Evolutionary conservation across 2,797 vertebrate genomes (phyloP), one percentile per base, ranked within the genome.

Genomic region (Nothura maculosa): DNA sequence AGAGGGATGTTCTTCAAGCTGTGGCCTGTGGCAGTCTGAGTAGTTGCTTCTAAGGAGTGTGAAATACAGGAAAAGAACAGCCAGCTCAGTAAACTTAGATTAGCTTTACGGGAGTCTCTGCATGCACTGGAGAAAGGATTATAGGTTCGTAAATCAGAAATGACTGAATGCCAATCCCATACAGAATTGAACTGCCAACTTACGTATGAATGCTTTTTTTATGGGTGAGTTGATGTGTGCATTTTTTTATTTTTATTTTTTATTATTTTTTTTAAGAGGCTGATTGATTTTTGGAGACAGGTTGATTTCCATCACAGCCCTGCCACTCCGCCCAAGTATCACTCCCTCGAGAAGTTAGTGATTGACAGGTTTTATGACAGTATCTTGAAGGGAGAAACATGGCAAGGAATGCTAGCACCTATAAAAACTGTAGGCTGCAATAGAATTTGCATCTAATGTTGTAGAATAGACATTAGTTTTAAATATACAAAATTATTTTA

Each of bases 401-500:
- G 4, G 24, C 28, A 17, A 4, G 12, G 55, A 42, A 42, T 40
- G 17, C 38, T 54, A 43, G 36, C 22, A 30, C 52, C 58, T 80
- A 12, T n/a, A 80, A 2, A 43, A 86, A 62, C 57, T 4, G 0
- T 52, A 64, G 60, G 19, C 52, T 87, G 91, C 21, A 12, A 66
- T 43, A 64, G 75, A 48, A 73, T 30, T 91, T 87, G 2, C 3
- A 62, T 74, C 36, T 67, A 70, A 1, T 80, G 48, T n/a, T 81
- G 21, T 36, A 82, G 73, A 77, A 72, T 13, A 64, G 72, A 70
- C 43, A 89, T 82, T n/a, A 48, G 63, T 92, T 90, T 88, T 64
- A 81, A 92, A 57, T 64, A 36, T 82, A 42, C 54, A 9, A 52
- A 74, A 72, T 90, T 72, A 62, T 92, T 96, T 93, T 62, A 8